Conservation (phyloP, 2,113 vertebrate species). For the Sarotherodon lohbergeri region DNA sequence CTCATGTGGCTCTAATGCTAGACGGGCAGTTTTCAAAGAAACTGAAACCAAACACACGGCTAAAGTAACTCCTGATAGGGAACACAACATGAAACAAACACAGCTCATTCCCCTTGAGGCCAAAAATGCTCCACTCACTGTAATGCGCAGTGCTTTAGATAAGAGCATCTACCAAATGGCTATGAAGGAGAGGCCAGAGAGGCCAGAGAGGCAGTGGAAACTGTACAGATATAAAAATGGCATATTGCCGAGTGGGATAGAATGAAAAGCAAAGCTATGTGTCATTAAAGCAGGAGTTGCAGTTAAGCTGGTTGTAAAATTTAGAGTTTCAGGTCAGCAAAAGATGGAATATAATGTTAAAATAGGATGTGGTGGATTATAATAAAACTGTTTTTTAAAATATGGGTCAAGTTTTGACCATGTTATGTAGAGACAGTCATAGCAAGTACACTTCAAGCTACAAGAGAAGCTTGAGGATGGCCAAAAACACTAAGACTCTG, state of each 20-base stretch:
- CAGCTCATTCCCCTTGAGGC: neutral
- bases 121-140: neutral
- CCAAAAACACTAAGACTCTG: neutral
- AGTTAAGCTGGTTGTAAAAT: neutral
- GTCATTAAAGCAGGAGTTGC: neutral
- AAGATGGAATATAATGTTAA: neutral
- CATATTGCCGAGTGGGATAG: neutral
- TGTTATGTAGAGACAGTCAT: neutral
- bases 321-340: neutral
- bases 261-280: neutral
- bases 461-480: neutral
- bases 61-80: neutral
- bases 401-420: neutral
- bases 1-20: constrained; percentile 11
- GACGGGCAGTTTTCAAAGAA: neutral
- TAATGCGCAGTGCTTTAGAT: neutral
- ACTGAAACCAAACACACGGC: neutral
- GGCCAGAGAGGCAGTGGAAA: neutral
- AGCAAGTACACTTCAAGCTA: neutral
- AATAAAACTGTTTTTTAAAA: neutral
- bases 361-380: neutral
- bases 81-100: neutral
- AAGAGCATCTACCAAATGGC: neutral
- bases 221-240: neutral
- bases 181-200: neutral